A percentile compares a stretch with the other conserved stretches of the same genome.
Evolutionary conservation across 2,888 invertebrate genomes (phyloP).

Genomic region (Falcaria lacertinaria): DNA sequence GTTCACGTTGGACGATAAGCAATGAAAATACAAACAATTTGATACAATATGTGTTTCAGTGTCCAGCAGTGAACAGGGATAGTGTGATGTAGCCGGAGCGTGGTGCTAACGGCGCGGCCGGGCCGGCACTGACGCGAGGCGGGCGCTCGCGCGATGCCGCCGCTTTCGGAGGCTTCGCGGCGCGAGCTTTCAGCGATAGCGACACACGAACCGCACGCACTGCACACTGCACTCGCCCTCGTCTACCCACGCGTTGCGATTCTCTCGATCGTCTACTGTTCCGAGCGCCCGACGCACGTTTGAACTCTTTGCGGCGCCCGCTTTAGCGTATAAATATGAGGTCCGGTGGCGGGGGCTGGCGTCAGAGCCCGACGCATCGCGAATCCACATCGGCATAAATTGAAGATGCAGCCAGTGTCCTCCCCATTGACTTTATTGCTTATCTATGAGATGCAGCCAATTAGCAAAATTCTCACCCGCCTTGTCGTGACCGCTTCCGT

Average conservation of each 20-base stretch:
- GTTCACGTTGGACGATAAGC: slow-evolving; percentile 47
- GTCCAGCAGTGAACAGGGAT: slow-evolving; percentile 51
- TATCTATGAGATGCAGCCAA: slow-evolving; percentile 70
- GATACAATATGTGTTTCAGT: slow-evolving; percentile 52
- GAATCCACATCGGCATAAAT: slow-evolving; percentile 74
- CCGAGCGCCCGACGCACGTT: slow-evolving; percentile 75
- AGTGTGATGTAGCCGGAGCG: slow-evolving; percentile 53
- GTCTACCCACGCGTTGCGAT: slow-evolving; percentile 73
- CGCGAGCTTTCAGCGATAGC: slow-evolving; percentile 72
- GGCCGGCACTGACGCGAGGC: slow-evolving; percentile 77
- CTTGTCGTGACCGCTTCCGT: slow-evolving; percentile 58
- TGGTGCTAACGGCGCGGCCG: slow-evolving; percentile 75
- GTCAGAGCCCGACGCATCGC: slow-evolving; percentile 70
- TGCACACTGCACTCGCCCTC: slow-evolving; percentile 79
- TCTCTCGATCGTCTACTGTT: slow-evolving; percentile 76
- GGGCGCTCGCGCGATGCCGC: slow-evolving; percentile 45
- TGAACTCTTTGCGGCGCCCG: slow-evolving; percentile 75
- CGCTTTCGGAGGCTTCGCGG: slow-evolving; percentile 70
- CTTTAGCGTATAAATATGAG: slow-evolving; percentile 78
- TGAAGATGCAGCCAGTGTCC: slow-evolving; percentile 75
- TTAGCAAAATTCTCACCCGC: slow-evolving; percentile 67
- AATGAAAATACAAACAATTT: slow-evolving; percentile 38
- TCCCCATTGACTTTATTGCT: slow-evolving; percentile 74
- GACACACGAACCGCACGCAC: slow-evolving; percentile 71
- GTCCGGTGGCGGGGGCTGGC: slow-evolving; percentile 75